phyloP scores from a whole-genome alignment of 2,888 invertebrate genomes.

The Encarsia formosa region DNA sequence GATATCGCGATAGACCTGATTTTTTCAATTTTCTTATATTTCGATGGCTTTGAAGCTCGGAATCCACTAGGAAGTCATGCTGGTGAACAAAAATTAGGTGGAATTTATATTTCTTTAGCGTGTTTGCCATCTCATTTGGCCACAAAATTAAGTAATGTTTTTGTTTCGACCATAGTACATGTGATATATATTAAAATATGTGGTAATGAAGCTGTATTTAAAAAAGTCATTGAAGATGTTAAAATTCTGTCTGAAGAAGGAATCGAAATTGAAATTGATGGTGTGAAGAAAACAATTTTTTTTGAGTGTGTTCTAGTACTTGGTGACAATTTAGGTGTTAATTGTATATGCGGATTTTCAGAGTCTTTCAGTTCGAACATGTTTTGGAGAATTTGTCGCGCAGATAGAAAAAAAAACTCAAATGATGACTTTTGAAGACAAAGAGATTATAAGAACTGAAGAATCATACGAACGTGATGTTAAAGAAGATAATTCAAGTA shows the following conservation, averaged over 20 bases:
- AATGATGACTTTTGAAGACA: not conserved
- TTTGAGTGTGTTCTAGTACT: slow-evolving; percentile 8
- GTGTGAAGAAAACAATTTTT: not conserved
- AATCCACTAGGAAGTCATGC: slow-evolving; percentile 22
- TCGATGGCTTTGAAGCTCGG: slow-evolving; percentile 16
- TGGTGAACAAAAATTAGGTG: slow-evolving; percentile 11
- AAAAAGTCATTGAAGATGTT: slow-evolving; percentile 6
- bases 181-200: slow-evolving; percentile 8
- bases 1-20: slow-evolving; percentile 4
- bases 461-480: not conserved
- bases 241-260: slow-evolving; percentile 7
- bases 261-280: slow-evolving; percentile 5
- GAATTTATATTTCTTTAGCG: not conserved
- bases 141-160: slow-evolving; percentile 10
- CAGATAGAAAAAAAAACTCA: slow-evolving; percentile 8
- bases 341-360: not conserved
- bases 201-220: slow-evolving; percentile 8
- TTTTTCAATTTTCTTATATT: slow-evolving; percentile 14
- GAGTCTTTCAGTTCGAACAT: not conserved
- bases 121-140: slow-evolving; percentile 9
- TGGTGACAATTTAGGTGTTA: not conserved
- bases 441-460: not conserved
- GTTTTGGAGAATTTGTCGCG: slow-evolving; percentile 9
- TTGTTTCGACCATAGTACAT: slow-evolving; percentile 6
- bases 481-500: not conserved